These are phyloP conservation scores for Cynocephalus volans DNA, from an alignment of 2,113 vertebrate species.

Conservation along the genomic window DNA sequence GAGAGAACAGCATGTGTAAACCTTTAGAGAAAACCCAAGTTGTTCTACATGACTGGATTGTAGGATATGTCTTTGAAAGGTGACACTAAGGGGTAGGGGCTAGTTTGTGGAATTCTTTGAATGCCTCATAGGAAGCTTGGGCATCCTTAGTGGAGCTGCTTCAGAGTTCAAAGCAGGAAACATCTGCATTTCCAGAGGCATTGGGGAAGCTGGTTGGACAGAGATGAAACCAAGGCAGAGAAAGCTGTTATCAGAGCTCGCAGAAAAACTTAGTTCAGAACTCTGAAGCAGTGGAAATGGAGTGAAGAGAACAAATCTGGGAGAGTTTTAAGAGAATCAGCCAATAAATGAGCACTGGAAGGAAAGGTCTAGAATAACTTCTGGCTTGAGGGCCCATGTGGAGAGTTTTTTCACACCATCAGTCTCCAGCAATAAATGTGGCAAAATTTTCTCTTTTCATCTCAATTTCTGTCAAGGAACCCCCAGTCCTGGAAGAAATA, in stretches of 20 bases:
- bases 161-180: neutral
- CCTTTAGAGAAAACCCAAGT: neutral
- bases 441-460: slow-evolving; percentile 34
- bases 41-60: neutral
- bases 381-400: neutral
- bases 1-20: neutral
- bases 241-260: neutral
- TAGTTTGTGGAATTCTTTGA: neutral
- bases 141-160: neutral
- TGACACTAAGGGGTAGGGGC: neutral
- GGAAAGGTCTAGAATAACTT: neutral
- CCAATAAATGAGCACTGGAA: neutral
- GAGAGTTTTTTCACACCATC: neutral
- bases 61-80: neutral
- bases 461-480: neutral
- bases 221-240: slow-evolving; percentile 10
- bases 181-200: neutral
- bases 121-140: neutral
- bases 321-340: neutral
- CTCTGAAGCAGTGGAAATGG: neutral
- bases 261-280: neutral
- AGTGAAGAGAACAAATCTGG: neutral
- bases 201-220: neutral
- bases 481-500: slow-evolving; percentile 41
- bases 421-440: slow-evolving; percentile 11